Conservation (phyloP, 2,113 vertebrate genomes). For the Myanophis thanlyinensis region DNA sequence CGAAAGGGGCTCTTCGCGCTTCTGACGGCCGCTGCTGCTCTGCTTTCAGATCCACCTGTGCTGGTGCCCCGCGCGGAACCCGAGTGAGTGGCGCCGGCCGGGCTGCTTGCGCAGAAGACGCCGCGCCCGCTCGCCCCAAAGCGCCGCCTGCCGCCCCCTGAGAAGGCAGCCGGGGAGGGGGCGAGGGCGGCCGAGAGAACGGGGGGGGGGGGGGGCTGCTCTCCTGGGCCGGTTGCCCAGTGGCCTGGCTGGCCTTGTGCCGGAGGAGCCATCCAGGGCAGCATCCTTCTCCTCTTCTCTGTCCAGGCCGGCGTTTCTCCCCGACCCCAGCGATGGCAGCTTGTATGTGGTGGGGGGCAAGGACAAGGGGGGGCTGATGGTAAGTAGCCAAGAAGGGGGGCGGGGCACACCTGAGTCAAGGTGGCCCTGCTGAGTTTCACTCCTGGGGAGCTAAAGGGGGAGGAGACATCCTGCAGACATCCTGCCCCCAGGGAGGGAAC, state of each 20-base stretch:
- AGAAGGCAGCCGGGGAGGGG: not conserved
- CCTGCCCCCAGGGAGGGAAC: too few species aligned
- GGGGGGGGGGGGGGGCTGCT: not conserved
- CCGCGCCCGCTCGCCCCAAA: not conserved
- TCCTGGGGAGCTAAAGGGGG: not conserved
- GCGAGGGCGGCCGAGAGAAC: not conserved
- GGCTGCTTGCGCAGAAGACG: not conserved
- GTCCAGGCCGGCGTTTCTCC: constrained; percentile 88
- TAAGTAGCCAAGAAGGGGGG: constrained; percentile 53
- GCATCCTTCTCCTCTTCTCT: not conserved
- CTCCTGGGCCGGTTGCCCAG: not conserved
- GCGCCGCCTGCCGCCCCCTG: not conserved
- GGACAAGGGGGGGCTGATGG: constrained; percentile 93
- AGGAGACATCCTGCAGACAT: not conserved
- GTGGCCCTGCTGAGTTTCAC: not conserved
- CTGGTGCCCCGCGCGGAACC: constrained; percentile 82
- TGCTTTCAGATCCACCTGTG: constrained; percentile 87
- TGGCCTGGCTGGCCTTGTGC: not conserved
- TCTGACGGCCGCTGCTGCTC: not conserved
- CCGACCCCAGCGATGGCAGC: constrained; percentile 94
- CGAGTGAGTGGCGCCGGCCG: constrained; percentile 79
- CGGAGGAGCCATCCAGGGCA: not conserved
- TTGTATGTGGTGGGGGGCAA: constrained; percentile 89
- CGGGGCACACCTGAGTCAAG: not conserved
- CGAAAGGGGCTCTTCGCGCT: rapidly evolving